phyloP scores from a whole-genome alignment of 2,797 vertebrate genomes.

The Schizopygopsis pylzovi region DNA sequence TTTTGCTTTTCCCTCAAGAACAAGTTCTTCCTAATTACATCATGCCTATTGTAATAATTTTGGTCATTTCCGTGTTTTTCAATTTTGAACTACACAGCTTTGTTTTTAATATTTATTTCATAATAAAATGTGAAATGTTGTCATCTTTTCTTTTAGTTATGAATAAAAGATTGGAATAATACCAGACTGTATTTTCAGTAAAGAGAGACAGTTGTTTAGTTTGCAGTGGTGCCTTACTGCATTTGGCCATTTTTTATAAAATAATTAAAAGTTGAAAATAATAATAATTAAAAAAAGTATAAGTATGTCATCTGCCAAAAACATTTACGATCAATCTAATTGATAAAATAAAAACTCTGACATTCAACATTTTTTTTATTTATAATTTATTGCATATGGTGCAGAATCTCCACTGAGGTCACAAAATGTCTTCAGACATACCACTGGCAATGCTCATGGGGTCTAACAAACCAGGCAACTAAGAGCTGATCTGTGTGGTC shows the following conservation, averaged over 20 bases:
- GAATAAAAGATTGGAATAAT: conserved; percentile 43
- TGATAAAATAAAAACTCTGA: not conserved
- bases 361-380: too few species aligned
- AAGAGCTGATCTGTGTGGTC: not conserved
- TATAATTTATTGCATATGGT: conserved; percentile 27
- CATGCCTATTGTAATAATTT: conserved; percentile 28
- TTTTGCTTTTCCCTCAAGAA: not conserved
- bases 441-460: too few species aligned
- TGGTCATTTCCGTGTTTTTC: not conserved
- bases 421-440: not conserved
- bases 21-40: conserved; percentile 28
- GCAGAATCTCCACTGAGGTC: not conserved
- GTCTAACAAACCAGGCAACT: not conserved
- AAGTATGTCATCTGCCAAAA: not conserved
- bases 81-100: not conserved
- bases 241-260: not conserved
- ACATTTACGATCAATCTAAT: not conserved
- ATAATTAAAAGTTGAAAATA: too few species aligned
- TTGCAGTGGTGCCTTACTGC: not conserved
- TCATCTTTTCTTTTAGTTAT: conserved; percentile 37
- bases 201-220: not conserved
- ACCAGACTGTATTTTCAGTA: not conserved
- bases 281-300: not conserved
- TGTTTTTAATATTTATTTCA: conserved; percentile 60
- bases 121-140: conserved; percentile 26